These are phyloP conservation scores for Auanema freiburgensis DNA, from an alignment of 2,888 invertebrate species.

Conservation along the genomic window DNA sequence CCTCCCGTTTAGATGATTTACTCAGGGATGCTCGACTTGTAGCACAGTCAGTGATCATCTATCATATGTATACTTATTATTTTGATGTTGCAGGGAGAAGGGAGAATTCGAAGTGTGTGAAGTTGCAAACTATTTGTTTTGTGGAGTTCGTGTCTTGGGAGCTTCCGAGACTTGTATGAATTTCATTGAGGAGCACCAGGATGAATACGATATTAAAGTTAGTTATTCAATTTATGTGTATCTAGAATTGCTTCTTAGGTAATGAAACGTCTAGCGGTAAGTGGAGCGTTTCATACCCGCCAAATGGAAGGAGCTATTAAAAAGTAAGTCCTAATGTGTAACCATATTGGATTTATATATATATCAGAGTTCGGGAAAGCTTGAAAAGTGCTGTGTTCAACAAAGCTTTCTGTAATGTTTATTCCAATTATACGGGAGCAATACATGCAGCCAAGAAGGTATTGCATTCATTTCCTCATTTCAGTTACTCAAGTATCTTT, in stretches of 20 bases:
- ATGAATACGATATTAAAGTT: constrained; percentile 46
- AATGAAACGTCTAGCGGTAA: constrained; percentile 53
- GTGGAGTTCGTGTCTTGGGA: constrained; percentile 57
- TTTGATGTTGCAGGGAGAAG: constrained; percentile 33
- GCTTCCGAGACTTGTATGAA: constrained; percentile 49
- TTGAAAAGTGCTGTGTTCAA: constrained; percentile 36
- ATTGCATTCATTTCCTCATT: neutral
- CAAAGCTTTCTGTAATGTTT: constrained; percentile 51
- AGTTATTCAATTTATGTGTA: constrained; percentile 2
- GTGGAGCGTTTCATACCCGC: constrained; percentile 60
- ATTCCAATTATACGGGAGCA: constrained; percentile 58
- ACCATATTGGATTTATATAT: neutral
- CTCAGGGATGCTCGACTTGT: constrained; percentile 43
- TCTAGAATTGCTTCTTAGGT: constrained; percentile 36
- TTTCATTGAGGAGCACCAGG: constrained; percentile 51
- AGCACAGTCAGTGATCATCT: constrained; percentile 34
- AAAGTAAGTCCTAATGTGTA: neutral
- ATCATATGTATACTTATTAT: constrained; percentile 15
- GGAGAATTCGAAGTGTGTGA: constrained; percentile 60
- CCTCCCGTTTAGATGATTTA: constrained; percentile 50
- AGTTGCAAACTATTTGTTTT: constrained; percentile 56
- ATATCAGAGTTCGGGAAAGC: constrained; percentile 25
- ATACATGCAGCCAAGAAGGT: constrained; percentile 45
- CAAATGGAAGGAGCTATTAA: constrained; percentile 51
- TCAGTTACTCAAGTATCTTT: constrained; percentile 4